Conservation (phyloP, 2,888 invertebrate species). For the Drosophila ochracea region DNA sequence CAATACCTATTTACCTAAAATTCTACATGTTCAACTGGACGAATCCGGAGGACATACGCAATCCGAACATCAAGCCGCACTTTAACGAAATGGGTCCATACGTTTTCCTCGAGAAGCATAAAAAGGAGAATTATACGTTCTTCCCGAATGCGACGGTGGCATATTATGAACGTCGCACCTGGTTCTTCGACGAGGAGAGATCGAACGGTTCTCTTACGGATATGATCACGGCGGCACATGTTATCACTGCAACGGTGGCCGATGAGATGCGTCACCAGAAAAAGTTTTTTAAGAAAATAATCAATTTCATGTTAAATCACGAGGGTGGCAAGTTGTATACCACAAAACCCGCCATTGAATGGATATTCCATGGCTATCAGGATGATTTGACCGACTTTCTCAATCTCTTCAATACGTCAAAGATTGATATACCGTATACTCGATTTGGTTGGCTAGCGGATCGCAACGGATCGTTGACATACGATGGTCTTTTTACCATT, state of each 20-base stretch:
- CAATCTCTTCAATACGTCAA: slow-evolving; percentile 86
- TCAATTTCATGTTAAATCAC: slow-evolving; percentile 87
- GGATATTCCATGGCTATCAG: slow-evolving; percentile 93
- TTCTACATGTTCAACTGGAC: slow-evolving; percentile 92
- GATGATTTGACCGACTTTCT: slow-evolving; percentile 89
- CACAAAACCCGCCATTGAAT: slow-evolving; percentile 88
- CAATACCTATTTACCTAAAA: slow-evolving; percentile 92
- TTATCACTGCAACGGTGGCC: slow-evolving; percentile 89
- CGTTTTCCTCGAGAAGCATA: slow-evolving; percentile 86
- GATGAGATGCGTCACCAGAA: slow-evolving; percentile 87
- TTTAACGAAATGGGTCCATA: slow-evolving; percentile 88
- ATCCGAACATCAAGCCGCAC: slow-evolving; percentile 86
- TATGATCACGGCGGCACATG: slow-evolving; percentile 90
- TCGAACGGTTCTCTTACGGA: slow-evolving; percentile 90
- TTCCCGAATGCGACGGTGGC: slow-evolving; percentile 90
- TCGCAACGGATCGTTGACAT: slow-evolving; percentile 90
- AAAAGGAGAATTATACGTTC: slow-evolving; percentile 87
- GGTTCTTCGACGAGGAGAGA: slow-evolving; percentile 89
- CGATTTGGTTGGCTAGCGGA: slow-evolving; percentile 94
- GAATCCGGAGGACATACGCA: slow-evolving; percentile 88
- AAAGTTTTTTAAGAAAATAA: slow-evolving; percentile 84
- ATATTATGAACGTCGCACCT: slow-evolving; percentile 90
- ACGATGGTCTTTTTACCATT: slow-evolving; percentile 92
- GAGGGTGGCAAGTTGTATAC: slow-evolving; percentile 86
- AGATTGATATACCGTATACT: slow-evolving; percentile 88